phyloP scores from a whole-genome alignment of 2,113 vertebrate species.

The Pavo muticus region DNA sequence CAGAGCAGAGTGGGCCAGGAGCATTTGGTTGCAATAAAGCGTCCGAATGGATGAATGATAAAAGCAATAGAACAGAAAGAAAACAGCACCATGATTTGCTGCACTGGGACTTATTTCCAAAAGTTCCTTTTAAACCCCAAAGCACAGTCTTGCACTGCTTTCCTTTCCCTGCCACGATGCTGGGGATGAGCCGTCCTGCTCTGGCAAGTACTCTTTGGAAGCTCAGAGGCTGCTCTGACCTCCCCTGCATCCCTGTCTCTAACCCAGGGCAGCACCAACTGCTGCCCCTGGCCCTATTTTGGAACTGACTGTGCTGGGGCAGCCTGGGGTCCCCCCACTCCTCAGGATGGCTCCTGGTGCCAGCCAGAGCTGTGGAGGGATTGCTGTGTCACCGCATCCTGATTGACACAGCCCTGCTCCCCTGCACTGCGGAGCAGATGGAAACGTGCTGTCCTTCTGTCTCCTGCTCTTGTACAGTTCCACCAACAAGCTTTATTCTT shows the following conservation, averaged over 20 bases:
- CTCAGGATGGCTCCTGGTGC: not conserved
- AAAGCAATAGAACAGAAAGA: not conserved
- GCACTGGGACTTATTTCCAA: not conserved
- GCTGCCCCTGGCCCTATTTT: not conserved
- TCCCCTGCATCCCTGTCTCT: not conserved
- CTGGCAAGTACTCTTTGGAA: rapidly evolving
- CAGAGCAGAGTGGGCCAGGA: not conserved
- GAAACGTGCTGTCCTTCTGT: not conserved
- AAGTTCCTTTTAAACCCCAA: not conserved
- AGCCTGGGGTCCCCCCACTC: not conserved
- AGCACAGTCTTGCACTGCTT: too few species aligned
- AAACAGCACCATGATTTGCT: not conserved
- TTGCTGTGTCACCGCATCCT: not conserved
- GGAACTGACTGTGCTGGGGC: not conserved
- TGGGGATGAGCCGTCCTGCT: not conserved
- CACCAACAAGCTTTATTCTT: not conserved
- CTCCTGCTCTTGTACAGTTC: not conserved
- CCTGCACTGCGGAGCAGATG: constrained; percentile 12
- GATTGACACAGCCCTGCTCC: not conserved
- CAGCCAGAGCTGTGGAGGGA: not conserved
- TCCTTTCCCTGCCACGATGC: not conserved
- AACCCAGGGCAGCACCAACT: rapidly evolving
- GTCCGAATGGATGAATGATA: not conserved
- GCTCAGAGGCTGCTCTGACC: not conserved
- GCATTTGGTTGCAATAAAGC: not conserved